Conservation (phyloP, 1,140 invertebrate genomes). For the Diachasmimorpha longicaudata region DNA sequence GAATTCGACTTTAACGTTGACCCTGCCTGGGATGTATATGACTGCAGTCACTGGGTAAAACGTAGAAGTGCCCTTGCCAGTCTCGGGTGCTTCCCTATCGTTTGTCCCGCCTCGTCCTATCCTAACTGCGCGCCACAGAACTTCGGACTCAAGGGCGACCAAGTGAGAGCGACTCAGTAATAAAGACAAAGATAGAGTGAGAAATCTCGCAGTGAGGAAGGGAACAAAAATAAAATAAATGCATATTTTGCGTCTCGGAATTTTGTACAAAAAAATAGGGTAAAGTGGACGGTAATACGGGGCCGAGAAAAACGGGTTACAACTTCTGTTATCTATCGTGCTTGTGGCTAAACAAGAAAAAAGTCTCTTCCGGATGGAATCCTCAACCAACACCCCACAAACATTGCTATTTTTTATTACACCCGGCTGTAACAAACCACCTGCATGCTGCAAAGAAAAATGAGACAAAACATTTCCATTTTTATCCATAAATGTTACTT, state of each 20-base stretch:
- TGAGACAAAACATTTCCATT: not conserved
- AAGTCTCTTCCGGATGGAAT: not conserved
- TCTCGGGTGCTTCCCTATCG: not conserved
- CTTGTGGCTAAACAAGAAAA: not conserved
- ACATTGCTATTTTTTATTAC: not conserved
- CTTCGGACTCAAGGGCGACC: not conserved
- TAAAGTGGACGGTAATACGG: not conserved
- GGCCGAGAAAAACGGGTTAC: not conserved
- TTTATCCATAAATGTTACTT: not conserved
- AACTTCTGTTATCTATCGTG: slow-evolving; percentile 5
- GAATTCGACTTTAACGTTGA: slow-evolving; percentile 2
- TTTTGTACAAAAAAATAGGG: not conserved
- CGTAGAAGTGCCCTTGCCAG: slow-evolving; percentile 18
- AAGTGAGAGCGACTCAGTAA: not conserved
- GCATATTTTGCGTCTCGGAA: not conserved
- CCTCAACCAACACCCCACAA: not conserved
- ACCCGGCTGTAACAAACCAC: not conserved
- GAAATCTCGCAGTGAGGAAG: not conserved
- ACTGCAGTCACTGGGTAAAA: not conserved
- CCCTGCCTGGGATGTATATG: slow-evolving; percentile 8
- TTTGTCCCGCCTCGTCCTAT: slow-evolving; percentile 15
- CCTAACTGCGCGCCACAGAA: slow-evolving; percentile 15
- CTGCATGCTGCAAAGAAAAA: not conserved
- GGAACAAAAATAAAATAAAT: not conserved
- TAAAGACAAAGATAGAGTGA: not conserved